Evolutionary conservation across 2,888 invertebrate species (phyloP).

Genomic region (Drosophila histrio): DNA sequence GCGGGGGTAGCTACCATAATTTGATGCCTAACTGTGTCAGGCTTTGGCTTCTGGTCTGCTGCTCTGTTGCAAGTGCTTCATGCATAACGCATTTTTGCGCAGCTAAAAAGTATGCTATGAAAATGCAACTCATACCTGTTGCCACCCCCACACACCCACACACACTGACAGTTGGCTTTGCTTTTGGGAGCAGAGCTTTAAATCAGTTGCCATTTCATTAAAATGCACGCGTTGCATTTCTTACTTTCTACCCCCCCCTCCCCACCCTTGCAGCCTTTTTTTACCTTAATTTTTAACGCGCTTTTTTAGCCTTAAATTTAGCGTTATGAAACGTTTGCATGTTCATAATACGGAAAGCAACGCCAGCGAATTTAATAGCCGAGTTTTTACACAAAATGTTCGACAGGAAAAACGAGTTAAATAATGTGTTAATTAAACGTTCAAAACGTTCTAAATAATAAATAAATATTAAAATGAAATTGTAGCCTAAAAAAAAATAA

Average conservation of each 20-base stretch:
- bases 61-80: slow-evolving; percentile 66
- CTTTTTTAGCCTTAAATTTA: slow-evolving; percentile 45
- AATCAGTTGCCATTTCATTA: slow-evolving; percentile 77
- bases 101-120: slow-evolving; percentile 75
- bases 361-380: neutral
- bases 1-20: slow-evolving; percentile 55
- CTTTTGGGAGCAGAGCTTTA: slow-evolving; percentile 47
- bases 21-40: slow-evolving; percentile 79
- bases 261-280: slow-evolving; percentile 6
- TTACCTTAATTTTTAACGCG: slow-evolving; percentile 21
- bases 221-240: slow-evolving; percentile 54
- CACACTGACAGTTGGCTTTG: slow-evolving; percentile 28
- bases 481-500: neutral
- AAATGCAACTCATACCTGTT: slow-evolving; percentile 75
- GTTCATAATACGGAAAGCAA: slow-evolving; percentile 23
- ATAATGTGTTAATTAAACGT: slow-evolving; percentile 8
- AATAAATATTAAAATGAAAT: neutral
- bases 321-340: slow-evolving; percentile 50
- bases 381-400: neutral
- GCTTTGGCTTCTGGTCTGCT: slow-evolving; percentile 51
- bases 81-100: slow-evolving; percentile 75
- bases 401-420: slow-evolving; percentile 2
- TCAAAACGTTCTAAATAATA: neutral
- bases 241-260: neutral
- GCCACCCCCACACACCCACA: slow-evolving; percentile 43